These are phyloP conservation scores for Eretmochelys imbricata DNA, from an alignment of 2,113 vertebrate genomes.

Conservation along the genomic window DNA sequence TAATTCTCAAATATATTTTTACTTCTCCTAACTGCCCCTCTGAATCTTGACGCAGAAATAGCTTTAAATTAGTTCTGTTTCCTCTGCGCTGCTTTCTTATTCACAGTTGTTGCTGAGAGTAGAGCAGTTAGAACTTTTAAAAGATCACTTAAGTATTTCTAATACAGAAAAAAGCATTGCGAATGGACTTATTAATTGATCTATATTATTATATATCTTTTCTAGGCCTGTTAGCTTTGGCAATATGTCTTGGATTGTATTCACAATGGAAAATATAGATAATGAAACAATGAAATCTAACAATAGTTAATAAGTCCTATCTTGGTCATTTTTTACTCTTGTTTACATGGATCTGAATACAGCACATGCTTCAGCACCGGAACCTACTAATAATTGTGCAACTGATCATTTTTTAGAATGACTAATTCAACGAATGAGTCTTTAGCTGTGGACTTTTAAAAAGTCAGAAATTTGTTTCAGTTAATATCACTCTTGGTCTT, in stretches of 20 bases:
- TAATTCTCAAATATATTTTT: neutral
- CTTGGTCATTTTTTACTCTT: neutral
- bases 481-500: too few species aligned
- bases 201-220: neutral
- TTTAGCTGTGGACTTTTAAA: neutral
- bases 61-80: rapidly evolving
- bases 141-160: neutral
- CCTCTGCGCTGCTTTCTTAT: neutral
- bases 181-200: neutral
- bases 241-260: neutral
- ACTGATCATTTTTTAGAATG: neutral
- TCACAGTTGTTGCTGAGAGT: neutral
- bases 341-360: neutral
- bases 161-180: neutral
- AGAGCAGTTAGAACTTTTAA: neutral
- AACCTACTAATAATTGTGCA: slow-evolving; percentile 10
- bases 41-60: neutral
- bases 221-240: neutral
- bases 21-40: neutral
- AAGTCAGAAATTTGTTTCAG: too few species aligned
- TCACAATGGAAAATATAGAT: neutral
- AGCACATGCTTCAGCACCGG: neutral
- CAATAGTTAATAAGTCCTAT: neutral
- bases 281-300: neutral
- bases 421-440: neutral